Base-by-base conservation (phyloP, 2,888 invertebrate species). In the Isoperla grammatica region DNA sequence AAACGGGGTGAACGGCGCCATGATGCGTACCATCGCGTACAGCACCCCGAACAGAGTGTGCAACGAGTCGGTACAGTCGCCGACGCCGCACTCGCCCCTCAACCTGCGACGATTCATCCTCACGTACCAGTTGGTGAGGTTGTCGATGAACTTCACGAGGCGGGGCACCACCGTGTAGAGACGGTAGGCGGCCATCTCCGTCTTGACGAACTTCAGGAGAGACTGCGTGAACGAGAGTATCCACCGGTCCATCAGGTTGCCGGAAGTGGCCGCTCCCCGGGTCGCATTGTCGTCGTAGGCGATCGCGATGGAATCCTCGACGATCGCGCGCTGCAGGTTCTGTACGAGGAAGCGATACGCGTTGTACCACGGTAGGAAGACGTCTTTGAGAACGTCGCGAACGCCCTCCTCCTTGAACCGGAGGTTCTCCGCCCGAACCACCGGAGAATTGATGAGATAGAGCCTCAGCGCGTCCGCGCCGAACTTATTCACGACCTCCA, bases 121-220 rank as follows among this genome's bases (percentile, higher is more conserved):
- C 29, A 99, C 95, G 73, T 98, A 99, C 96, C 97, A 97, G 74
- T 99, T 99, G 23, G 98, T 99, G 2, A 99, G 81, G 71, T 97
- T 92, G 71, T 98, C 97, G 66, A 99, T 94, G 74, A 95, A 99
- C 72, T 95, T 95, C 0, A 97, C 89, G 43, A 99, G 78, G 57
- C 88, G 80, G 0, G 97, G 96, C 9, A 97, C 88, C 9, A 99
- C 99, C 0, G 96, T 97, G 72, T 97, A 99, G 57, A 99, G 78
- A 58, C 90, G 85, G 73, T 98, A 99, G 1, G 89, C 88, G 68
- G 84, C 84, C 99, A 99, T 99, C 78, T 99, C 98, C 67, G 84
- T 81, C 55, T 88, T 85, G 8, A 98, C 86, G 77, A 90, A 97
- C 64, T 84, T 82, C 50, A 98, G 80, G 9, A 99, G 78, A 0